Evolutionary conservation across 2,797 vertebrate species (phyloP), one percentile per base, ranked within the genome.

Genomic region (Iguana delicatissima): DNA sequence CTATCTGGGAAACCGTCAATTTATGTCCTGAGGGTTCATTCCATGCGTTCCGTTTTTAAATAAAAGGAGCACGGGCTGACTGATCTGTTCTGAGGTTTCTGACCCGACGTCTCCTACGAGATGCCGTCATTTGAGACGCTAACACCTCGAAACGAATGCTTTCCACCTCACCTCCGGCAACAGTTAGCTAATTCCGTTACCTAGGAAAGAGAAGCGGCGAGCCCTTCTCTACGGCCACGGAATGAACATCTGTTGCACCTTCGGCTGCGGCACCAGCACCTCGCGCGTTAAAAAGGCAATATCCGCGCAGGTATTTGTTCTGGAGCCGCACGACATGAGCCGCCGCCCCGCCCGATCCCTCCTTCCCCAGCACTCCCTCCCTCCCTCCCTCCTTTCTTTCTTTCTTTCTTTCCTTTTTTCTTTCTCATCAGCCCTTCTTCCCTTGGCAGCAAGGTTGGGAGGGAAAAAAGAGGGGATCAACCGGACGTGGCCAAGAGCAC

Each of bases 361-460:
- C 57, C 89, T 92, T 76, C 92, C 52, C n/a, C 84, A 59, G 76
- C 64, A 67, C 6, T 6, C 2, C 29, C 52, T 14, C 52, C 50
- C 20, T 46, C 13, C 52, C 12, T 55, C 8, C 52, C 12, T 55
- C 13, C 55, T 55, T 55, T 55, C 55, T 55, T 2, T 55, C 55
- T 55, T 55, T 55, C 55, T 55, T 55, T 55, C 52, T 55, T 8
- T 55, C 52, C 9, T 55, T 55, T 16, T 59, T 59, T 59, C 57
- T 59, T 20, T 7, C 52, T 38, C 74, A 29, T 35, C 42, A 10
- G 22, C 42, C 32, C 13, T 64, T 76, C 2, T 2, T 32, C 42
- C 26, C 69, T 50, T 50, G 83, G 38, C 1, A 9, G n/a, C 32
- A n/a, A 42, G 1, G 10, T 8, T 50, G 6, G 62, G 73, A 59